Base-by-base conservation (phyloP, 2,113 vertebrate species). In the rat (Rattus norvegicus) region DNA sequence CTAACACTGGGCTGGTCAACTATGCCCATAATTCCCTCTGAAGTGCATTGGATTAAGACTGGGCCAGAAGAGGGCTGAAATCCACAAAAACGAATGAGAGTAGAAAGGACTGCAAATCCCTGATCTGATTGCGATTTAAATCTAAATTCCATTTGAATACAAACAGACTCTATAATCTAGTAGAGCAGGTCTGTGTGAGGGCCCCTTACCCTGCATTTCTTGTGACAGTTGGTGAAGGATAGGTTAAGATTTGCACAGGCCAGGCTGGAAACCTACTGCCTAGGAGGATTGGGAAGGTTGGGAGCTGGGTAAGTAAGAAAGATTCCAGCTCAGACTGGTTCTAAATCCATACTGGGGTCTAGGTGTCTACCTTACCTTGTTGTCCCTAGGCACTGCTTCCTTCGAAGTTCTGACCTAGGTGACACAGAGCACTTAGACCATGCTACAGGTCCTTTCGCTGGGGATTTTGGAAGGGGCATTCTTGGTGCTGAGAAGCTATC, bases 391-490 rank as follows among this genome's bases (percentile, higher is more conserved):
- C 81, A 75, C 84, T 84, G n/a, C 43, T 70, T 81, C 69, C 47
- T 49, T 76, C 63, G 30, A 52, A 43, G 39, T 83, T 86, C 26
- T 77, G 43, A 72, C 56, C 49, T 86, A 61, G 56, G 16, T 47
- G 67, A 33, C 49, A 56, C 30, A 39, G 86, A 86, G 0, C n/a
- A 30, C 26, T 91, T 87, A 59, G 94, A 90, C 86, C 86, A 47
- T 54, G 54, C 96, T 97, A 96, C 96, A 91, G 39, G 96, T 97
- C 26, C 24, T 61, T 98, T 95, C 1, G 3, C 94, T 95, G 97
- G 86, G 75, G 91, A 87, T 87, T 98, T 97, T 96, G 95, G 59
- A 96, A 95, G 92, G 79, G 95, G 92, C 90, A 94, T 96, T 96
- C 93, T 97, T 95, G 77, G 90, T 86, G 95, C 93, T 91, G 80